Conservation (phyloP, 2,888 invertebrate genomes). For the Chrysolina haemoptera region DNA sequence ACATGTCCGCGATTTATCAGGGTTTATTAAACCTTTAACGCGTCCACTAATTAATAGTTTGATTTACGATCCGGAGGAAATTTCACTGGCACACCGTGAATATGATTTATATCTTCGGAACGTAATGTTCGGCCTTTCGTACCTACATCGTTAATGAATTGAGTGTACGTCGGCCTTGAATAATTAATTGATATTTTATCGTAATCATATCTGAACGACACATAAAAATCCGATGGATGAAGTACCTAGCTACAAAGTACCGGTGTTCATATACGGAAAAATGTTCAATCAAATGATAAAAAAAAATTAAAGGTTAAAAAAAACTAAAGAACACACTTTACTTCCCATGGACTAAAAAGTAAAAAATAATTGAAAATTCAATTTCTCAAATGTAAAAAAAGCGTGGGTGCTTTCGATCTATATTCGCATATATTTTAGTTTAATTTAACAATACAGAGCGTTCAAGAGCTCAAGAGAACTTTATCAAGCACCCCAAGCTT, state of each 20-base stretch:
- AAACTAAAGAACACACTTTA: too few relatives aligned
- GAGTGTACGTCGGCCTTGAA: conserved; percentile 11
- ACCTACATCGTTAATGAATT: conserved; percentile 20
- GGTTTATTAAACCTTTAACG: conserved; percentile 49
- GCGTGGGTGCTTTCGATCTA: too few relatives aligned
- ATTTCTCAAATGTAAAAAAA: too few relatives aligned
- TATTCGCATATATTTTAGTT: too few relatives aligned
- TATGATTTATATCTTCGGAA: conserved; percentile 45
- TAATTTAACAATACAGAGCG: too few relatives aligned
- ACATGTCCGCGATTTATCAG: conserved; percentile 44
- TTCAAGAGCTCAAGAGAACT: too few relatives aligned
- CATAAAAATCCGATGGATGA: background rate
- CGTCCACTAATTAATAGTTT: conserved; percentile 50
- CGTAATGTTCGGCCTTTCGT: conserved; percentile 16
- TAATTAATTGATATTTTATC: conserved; percentile 11
- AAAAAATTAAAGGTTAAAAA: too few relatives aligned
- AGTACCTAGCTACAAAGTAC: background rate
- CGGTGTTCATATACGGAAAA: background rate
- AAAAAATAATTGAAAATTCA: too few relatives aligned
- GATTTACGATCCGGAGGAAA: conserved; percentile 47
- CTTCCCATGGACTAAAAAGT: too few relatives aligned
- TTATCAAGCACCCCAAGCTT: too few relatives aligned
- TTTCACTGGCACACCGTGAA: conserved; percentile 48
- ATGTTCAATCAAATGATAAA: too few relatives aligned
- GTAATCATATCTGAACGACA: background rate